phyloP scores from a whole-genome alignment of 2,797 vertebrate species.

The Protonibea diacanthus region DNA sequence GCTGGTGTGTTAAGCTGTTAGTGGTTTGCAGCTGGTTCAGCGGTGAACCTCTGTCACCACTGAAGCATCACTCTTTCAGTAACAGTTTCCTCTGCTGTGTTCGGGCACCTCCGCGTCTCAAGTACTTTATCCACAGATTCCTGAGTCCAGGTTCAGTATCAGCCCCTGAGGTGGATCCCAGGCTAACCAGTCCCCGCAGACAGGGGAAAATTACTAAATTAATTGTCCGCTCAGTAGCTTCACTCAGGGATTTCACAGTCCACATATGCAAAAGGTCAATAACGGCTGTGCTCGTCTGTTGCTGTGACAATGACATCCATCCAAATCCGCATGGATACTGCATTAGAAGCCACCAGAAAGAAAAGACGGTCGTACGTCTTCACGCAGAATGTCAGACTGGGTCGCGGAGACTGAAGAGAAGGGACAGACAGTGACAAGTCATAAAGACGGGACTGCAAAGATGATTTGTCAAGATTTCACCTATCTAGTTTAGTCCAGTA shows the following conservation, averaged over 20 bases:
- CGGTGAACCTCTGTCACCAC: conserved; percentile 6
- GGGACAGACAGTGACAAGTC: background rate
- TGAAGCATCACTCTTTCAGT: conserved; percentile 36
- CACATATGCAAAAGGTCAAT: conserved; percentile 75
- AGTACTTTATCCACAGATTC: conserved; percentile 1
- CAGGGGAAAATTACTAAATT: background rate
- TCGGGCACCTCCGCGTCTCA: background rate
- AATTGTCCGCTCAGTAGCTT: conserved; percentile 23
- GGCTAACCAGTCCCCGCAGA: background rate
- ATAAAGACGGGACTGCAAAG: background rate
- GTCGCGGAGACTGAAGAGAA: conserved; percentile 88
- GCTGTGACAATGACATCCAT: conserved; percentile 95
- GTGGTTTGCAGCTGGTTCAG: conserved; percentile 39
- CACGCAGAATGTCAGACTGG: conserved; percentile 92
- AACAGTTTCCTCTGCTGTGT: conserved; percentile 47
- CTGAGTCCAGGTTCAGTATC: conserved; percentile 32
- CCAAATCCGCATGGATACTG: conserved; percentile 95
- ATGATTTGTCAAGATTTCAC: background rate
- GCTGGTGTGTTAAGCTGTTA: conserved; percentile 15
- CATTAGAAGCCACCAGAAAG: conserved; percentile 91
- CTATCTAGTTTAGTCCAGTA: background rate
- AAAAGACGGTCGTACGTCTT: conserved; percentile 96
- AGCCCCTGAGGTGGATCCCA: conserved; percentile 18
- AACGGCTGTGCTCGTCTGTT: conserved; percentile 91
- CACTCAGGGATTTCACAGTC: conserved; percentile 13